phyloP scores from a whole-genome alignment of 2,888 invertebrate genomes.

The Malachius bipustulatus region DNA sequence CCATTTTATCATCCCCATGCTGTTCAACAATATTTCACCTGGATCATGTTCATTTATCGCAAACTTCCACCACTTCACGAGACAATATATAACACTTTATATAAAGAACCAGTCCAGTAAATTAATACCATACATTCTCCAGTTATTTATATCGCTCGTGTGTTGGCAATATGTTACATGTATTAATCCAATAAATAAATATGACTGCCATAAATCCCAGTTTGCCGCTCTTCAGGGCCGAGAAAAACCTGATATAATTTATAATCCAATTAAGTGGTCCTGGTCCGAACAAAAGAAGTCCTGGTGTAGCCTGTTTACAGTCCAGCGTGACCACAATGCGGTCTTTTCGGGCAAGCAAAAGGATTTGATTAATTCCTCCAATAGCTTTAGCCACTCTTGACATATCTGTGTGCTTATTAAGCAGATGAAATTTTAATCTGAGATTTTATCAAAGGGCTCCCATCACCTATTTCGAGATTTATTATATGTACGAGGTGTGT shows the following conservation, averaged over 20 bases:
- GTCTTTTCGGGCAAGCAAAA: no score
- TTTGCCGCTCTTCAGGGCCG: conserved; percentile 26
- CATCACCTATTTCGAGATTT: no score
- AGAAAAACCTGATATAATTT: conserved; percentile 35
- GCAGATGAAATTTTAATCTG: no score
- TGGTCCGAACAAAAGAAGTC: conserved; percentile 29
- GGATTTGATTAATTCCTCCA: no score
- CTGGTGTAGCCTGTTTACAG: no score
- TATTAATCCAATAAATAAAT: conserved; percentile 42
- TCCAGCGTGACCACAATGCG: no score
- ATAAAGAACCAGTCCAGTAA: conserved; percentile 36
- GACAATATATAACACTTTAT: conserved; percentile 34
- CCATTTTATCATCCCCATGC: no score
- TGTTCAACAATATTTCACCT: conserved; percentile 19
- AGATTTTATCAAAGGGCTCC: no score
- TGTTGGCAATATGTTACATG: conserved; percentile 41
- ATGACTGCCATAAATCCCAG: conserved; percentile 38
- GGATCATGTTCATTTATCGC: conserved; percentile 27
- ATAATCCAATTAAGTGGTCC: conserved; percentile 38
- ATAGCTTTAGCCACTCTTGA: no score
- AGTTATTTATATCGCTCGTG: conserved; percentile 39
- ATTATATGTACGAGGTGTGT: no score
- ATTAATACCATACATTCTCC: conserved; percentile 38
- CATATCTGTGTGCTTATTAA: no score
- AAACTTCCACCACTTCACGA: conserved; percentile 29